Base-by-base conservation (phyloP, 2,797 vertebrate species). In the Halcyon chelicuti region DNA sequence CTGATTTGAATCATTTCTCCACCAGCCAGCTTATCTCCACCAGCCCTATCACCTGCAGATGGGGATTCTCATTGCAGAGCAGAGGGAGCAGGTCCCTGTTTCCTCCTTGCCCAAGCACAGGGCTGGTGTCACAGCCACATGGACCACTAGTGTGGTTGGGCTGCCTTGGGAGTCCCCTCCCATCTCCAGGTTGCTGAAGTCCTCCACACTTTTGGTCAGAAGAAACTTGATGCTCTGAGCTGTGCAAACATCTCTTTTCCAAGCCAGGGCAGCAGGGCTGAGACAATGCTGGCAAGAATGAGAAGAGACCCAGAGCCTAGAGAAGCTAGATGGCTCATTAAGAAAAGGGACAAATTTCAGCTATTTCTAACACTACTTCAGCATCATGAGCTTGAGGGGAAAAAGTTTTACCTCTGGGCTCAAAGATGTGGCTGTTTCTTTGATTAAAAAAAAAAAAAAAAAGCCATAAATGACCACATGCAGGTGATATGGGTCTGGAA, bases 201-300 rank as follows among this genome's bases (percentile, higher is more conserved):
- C 42, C 21, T 71, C 26, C 28, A 17, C 13, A 8, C 11, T 25
- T 77, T 37, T 6, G 39, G 22, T 8, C 25, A 35, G 58, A 80
- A 88, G 46, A 33, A 74, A 22, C 2, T 8, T 4, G 6, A 29
- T 28, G 42, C 13, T 58, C 33, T 28, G 52, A 28, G 44, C 54
- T 67, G 42, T 67, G 70, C 22, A 37, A 57, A 49, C 7, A 0
- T 16, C 47, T 22, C 26, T 14, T 21, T 11, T 49, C 4, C 2
- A 33, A 63, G 4, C 18, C 65, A 12, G 33, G 33, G 21, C 47
- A 51, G 31, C 3, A 22, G 31, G 23, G 26, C 6, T 33, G 55
- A 40, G 47, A 12, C 29, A 67, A 1, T 0, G 0, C 49, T 52
- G n/a, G 29, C 7, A 6, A 39, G 21, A 63, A 10, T 5, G 44